Conservation (phyloP, 2,797 vertebrate genomes). For the Lophotriccus pileatus region DNA sequence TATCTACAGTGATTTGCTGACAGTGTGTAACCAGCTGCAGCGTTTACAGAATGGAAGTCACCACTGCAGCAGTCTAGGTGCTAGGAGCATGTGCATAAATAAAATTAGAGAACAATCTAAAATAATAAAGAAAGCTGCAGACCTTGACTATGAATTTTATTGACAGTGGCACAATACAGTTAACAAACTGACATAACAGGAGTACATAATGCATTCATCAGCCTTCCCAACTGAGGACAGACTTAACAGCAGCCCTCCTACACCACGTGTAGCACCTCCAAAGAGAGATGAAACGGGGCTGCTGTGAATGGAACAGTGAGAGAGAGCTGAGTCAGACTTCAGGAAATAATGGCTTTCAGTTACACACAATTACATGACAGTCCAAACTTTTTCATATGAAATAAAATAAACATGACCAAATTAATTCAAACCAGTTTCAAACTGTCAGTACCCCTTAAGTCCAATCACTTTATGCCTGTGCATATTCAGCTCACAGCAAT, state of each 20-base stretch:
- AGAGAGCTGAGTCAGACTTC: background rate
- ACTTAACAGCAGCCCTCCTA: constrained; percentile 3
- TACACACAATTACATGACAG: background rate
- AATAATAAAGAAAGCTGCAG: constrained; percentile 10
- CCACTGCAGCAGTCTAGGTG: background rate
- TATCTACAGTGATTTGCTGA: background rate
- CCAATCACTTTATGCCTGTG: background rate
- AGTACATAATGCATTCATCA: background rate
- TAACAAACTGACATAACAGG: constrained; percentile 15
- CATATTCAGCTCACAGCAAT: background rate
- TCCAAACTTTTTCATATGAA: background rate
- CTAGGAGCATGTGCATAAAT: background rate
- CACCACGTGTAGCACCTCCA: background rate
- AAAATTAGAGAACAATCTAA: constrained; percentile 16
- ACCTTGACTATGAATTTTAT: background rate
- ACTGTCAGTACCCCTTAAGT: background rate
- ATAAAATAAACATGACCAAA: constrained; percentile 14
- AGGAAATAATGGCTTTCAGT: constrained; percentile 11
- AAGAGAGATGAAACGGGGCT: background rate
- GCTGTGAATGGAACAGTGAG: background rate
- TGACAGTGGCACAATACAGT: constrained; percentile 10
- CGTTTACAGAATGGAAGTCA: background rate
- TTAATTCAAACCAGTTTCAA: background rate
- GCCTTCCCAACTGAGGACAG: background rate
- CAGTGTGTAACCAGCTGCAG: background rate